Evolutionary conservation across 2,888 invertebrate genomes (phyloP).

Genomic region (Heliothis peltigera): DNA sequence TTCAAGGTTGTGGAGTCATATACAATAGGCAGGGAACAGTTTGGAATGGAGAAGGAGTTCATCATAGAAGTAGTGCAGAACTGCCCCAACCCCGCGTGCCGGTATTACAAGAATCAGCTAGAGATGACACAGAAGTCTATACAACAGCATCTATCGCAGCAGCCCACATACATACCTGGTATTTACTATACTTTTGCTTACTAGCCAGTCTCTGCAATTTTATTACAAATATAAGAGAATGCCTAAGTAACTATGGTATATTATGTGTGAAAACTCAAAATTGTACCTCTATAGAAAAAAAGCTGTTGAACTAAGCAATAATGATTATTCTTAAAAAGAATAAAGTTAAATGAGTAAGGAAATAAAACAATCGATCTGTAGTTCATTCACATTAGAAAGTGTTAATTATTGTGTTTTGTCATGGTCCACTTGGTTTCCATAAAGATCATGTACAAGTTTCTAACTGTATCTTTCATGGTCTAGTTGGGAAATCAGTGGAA

Average conservation of each 20-base stretch:
- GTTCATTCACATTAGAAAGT: slow-evolving; percentile 22
- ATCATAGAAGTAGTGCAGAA: slow-evolving; percentile 97
- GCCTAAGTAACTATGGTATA: too few species aligned
- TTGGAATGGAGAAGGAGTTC: slow-evolving; percentile 97
- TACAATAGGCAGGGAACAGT: slow-evolving; percentile 94
- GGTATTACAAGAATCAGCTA: slow-evolving; percentile 96
- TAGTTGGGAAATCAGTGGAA: slow-evolving; percentile 52
- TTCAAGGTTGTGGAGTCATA: slow-evolving; percentile 94
- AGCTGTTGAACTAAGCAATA: neutral
- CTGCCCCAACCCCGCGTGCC: slow-evolving; percentile 96
- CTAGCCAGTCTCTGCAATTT: too few species aligned
- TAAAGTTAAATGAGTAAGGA: too few species aligned
- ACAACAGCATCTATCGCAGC: slow-evolving; percentile 91
- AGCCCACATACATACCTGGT: slow-evolving; percentile 89
- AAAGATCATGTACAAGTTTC: slow-evolving; percentile 37
- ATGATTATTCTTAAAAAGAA: neutral
- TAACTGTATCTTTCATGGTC: slow-evolving; percentile 42
- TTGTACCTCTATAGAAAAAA: too few species aligned
- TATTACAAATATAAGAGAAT: too few species aligned
- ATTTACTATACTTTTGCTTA: slow-evolving; percentile 32
- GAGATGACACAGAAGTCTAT: slow-evolving; percentile 93
- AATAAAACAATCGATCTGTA: neutral
- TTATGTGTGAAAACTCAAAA: too few species aligned
- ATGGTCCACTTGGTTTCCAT: slow-evolving; percentile 48
- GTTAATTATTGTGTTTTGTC: slow-evolving; percentile 39